A percentile compares a stretch with the other conserved stretches of the same genome.
phyloP scores from a whole-genome alignment of 2,113 vertebrate genomes.

The Menidia beryllina region DNA sequence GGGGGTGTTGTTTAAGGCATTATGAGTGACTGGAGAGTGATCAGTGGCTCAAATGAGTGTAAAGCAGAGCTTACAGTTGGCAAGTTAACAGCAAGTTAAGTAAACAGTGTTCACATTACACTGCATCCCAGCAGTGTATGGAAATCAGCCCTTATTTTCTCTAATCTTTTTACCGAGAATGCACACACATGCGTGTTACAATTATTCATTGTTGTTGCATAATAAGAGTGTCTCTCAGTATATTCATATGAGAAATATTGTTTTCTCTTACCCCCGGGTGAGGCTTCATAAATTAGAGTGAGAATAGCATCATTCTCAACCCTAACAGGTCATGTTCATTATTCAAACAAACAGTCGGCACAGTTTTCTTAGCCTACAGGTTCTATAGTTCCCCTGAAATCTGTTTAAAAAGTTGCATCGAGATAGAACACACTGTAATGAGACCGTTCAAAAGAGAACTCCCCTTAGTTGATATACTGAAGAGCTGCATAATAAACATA shows the following conservation, averaged over 20 bases:
- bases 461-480: constrained; percentile 12
- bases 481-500: constrained; percentile 8
- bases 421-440: constrained; percentile 31
- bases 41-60: constrained; percentile 55
- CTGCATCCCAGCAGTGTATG: constrained; percentile 14
- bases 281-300: constrained; percentile 69
- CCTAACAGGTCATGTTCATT: constrained; percentile 73
- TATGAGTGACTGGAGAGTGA: constrained; percentile 56
- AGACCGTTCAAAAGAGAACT: constrained; percentile 38
- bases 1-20: constrained; percentile 58
- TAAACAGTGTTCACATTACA: constrained; percentile 58
- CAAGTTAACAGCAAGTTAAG: constrained; percentile 46
- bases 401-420: constrained; percentile 54
- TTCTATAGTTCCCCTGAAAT: constrained; percentile 55
- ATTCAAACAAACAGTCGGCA: constrained; percentile 72
- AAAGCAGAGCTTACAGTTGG: constrained; percentile 48
- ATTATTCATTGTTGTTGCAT: constrained; percentile 50
- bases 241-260: constrained; percentile 60
- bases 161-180: not conserved
- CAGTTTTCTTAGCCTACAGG: constrained; percentile 58
- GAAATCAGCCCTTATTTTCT: constrained; percentile 6
- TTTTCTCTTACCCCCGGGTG: constrained; percentile 52
- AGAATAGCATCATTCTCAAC: constrained; percentile 54
- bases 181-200: constrained; percentile 37
- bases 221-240: constrained; percentile 38